Evolutionary conservation across 2,888 invertebrate genomes (phyloP).

Genomic region (Trachelus troglodyta): DNA sequence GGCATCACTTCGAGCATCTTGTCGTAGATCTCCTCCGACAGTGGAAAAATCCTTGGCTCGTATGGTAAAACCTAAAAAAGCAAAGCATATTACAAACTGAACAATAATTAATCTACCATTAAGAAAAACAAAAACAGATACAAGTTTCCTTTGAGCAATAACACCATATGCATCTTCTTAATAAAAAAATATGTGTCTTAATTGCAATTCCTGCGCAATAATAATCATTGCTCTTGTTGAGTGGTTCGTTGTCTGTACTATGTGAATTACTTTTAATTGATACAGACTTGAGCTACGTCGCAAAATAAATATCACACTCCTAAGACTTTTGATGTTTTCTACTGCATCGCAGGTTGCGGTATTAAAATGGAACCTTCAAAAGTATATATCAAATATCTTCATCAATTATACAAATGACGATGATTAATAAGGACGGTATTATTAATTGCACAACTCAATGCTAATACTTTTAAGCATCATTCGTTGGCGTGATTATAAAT

Average conservation of each 20-base stretch:
- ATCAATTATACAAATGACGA: neutral
- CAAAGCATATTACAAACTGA: conserved; percentile 32
- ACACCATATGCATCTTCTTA: neutral
- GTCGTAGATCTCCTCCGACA: conserved; percentile 76
- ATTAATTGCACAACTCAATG: neutral
- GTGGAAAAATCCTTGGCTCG: conserved; percentile 80
- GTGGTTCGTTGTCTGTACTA: too few relatives aligned
- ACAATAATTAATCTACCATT: neutral
- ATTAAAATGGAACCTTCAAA: neutral
- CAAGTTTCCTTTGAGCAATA: neutral
- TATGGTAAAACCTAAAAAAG: conserved; percentile 76
- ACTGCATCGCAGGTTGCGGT: neutral
- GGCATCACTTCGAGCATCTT: conserved; percentile 80
- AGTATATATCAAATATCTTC: neutral
- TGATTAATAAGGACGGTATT: neutral
- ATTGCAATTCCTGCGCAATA: neutral
- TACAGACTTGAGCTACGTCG: neutral
- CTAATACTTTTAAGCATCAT: neutral
- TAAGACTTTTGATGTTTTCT: neutral
- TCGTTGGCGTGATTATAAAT: neutral
- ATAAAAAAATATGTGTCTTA: neutral
- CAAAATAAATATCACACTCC: neutral
- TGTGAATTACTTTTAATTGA: neutral
- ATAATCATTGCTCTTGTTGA: too few relatives aligned
- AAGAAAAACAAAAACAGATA: neutral